A percentile compares a stretch with the other conserved stretches of the same genome.
Evolutionary conservation across 1,140 invertebrate genomes (phyloP).

Genomic region (Dendrolimus punctatus): DNA sequence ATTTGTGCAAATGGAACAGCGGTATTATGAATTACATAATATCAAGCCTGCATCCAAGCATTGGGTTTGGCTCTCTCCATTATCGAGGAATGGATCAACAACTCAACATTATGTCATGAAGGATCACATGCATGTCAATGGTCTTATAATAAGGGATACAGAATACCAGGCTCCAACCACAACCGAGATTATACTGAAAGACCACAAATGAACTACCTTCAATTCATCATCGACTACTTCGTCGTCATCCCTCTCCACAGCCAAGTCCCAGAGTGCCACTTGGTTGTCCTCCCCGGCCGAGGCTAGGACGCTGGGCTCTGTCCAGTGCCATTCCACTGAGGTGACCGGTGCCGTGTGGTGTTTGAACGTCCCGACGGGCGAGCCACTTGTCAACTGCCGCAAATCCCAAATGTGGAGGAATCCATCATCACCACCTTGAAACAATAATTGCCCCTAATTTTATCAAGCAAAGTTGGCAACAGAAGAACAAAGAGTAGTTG

Average conservation of each 20-base stretch:
- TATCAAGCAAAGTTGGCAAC: neutral
- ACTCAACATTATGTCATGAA: no score
- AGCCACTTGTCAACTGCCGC: constrained; percentile 86
- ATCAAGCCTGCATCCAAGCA: no score
- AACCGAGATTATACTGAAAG: no score
- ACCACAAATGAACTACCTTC: constrained; percentile 56
- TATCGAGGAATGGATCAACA: neutral
- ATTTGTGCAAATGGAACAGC: no score
- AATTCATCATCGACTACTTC: constrained; percentile 73
- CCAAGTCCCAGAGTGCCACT: constrained; percentile 97
- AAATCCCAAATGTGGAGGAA: constrained; percentile 96
- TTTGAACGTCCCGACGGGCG: constrained; percentile 93
- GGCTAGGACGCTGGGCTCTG: constrained; percentile 93
- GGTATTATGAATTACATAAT: no score
- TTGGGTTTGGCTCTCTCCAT: neutral
- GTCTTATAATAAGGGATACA: no score
- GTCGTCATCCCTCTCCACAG: constrained; percentile 87
- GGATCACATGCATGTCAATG: no score
- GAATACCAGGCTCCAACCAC: no score
- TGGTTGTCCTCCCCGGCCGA: constrained; percentile 96
- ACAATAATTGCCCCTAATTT: neutral
- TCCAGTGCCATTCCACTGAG: constrained; percentile 97
- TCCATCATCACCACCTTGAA: constrained; percentile 94
- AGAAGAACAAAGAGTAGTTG: no score
- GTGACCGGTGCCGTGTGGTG: constrained; percentile 94